phyloP scores from a whole-genome alignment of 1,140 invertebrate genomes.

The Drosophila paulistorum region DNA sequence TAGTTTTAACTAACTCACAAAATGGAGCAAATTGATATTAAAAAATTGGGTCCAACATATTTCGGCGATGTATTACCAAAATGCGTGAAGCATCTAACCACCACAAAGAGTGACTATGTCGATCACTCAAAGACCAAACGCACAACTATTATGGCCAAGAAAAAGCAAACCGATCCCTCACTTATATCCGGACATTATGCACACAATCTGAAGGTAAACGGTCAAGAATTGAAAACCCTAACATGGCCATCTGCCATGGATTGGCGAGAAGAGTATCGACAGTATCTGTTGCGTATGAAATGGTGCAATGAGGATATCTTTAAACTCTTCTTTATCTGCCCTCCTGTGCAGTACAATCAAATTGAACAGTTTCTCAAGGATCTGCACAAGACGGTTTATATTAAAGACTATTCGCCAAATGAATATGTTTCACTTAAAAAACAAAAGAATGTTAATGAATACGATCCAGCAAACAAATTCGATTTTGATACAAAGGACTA shows the following conservation, averaged over 20 bases:
- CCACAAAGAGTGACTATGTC: slow-evolving; percentile 36
- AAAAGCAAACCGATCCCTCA: slow-evolving; percentile 44
- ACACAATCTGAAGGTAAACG: slow-evolving; percentile 49
- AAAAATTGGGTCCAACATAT: slow-evolving; percentile 29
- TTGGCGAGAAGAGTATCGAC: slow-evolving; percentile 62
- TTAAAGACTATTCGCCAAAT: slow-evolving; percentile 47
- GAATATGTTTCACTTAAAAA: slow-evolving; percentile 41
- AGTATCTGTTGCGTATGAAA: slow-evolving; percentile 52
- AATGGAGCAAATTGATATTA: neutral
- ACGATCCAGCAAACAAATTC: neutral
- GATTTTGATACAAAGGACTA: slow-evolving; percentile 24
- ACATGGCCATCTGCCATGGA: slow-evolving; percentile 65
- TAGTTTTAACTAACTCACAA: slow-evolving; percentile 22
- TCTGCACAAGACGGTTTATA: slow-evolving; percentile 43
- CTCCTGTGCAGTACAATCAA: slow-evolving; percentile 39
- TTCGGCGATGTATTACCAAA: slow-evolving; percentile 37
- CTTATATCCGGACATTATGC: slow-evolving; percentile 54
- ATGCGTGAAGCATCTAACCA: slow-evolving; percentile 18
- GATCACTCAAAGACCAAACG: slow-evolving; percentile 39
- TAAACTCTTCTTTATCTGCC: slow-evolving; percentile 54
- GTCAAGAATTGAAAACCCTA: slow-evolving; percentile 32
- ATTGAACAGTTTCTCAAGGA: slow-evolving; percentile 43
- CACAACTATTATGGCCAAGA: neutral
- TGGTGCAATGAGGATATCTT: slow-evolving; percentile 68
- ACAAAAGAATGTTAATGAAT: neutral